Evolutionary conservation across 1,140 invertebrate species (phyloP).

Genomic region (Drosophila sucinea): DNA sequence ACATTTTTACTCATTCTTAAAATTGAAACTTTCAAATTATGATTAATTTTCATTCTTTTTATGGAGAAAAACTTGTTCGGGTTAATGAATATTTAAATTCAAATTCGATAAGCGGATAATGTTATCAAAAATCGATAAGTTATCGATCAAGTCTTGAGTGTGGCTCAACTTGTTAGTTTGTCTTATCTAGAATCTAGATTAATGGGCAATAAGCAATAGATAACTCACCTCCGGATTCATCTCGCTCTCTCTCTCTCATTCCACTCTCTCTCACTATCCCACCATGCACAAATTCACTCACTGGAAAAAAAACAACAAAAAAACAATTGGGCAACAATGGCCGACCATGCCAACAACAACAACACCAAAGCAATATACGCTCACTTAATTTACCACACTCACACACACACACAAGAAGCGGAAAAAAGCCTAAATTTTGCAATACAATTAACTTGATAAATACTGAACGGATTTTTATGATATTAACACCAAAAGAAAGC

Average conservation of each 20-base stretch:
- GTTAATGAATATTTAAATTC: too few relatives aligned
- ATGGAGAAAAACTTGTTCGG: too few relatives aligned
- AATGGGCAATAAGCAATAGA: neutral
- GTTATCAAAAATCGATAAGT: neutral
- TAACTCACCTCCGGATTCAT: neutral
- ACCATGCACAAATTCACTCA: neutral
- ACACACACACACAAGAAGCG: neutral
- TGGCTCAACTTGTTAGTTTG: neutral
- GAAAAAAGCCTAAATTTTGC: neutral
- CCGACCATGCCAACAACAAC: neutral
- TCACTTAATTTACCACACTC: neutral
- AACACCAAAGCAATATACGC: neutral
- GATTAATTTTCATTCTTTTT: too few relatives aligned
- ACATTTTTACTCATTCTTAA: too few relatives aligned
- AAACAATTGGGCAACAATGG: too few relatives aligned
- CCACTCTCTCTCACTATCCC: neutral
- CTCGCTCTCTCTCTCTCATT: neutral
- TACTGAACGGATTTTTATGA: neutral
- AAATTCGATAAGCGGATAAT: too few relatives aligned
- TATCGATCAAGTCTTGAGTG: neutral
- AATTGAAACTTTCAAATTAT: too few relatives aligned
- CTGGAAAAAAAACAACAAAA: conserved; percentile 11
- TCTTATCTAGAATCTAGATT: too few relatives aligned
- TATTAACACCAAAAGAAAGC: neutral
- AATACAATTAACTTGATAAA: neutral